Evolutionary conservation across 2,888 invertebrate species (phyloP).

Genomic region (Lycophotia porphyrea): DNA sequence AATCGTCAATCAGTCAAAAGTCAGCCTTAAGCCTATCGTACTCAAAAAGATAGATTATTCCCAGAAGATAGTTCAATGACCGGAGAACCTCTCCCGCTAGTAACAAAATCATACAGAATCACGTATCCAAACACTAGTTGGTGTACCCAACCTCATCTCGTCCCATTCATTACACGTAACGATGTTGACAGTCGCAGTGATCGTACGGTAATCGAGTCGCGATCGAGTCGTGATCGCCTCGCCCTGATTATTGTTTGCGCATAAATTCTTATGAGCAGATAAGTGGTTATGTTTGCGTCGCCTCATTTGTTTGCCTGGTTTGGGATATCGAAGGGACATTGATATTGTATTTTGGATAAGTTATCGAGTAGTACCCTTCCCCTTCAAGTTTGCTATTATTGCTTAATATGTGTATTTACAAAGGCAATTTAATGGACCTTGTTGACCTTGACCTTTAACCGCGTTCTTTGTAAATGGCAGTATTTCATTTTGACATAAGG

Average conservation of each 20-base stretch:
- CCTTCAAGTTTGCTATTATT: constrained; percentile 4
- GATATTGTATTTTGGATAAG: constrained; percentile 13
- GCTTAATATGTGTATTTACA: neutral
- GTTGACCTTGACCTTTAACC: too few relatives aligned
- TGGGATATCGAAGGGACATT: constrained; percentile 8
- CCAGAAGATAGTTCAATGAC: constrained; percentile 21
- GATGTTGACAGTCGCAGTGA: constrained; percentile 51
- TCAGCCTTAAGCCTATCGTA: too few relatives aligned
- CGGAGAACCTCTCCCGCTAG: neutral
- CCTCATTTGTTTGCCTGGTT: constrained; percentile 33
- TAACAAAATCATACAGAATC: constrained; percentile 22
- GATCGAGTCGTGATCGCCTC: constrained; percentile 42
- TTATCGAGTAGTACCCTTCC: constrained; percentile 1
- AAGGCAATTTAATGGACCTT: too few relatives aligned
- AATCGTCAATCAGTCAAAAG: neutral
- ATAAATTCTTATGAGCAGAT: constrained; percentile 56
- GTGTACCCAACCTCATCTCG: constrained; percentile 7
- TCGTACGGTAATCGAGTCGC: constrained; percentile 53
- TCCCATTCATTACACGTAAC: constrained; percentile 52
- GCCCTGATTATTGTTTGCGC: constrained; percentile 57
- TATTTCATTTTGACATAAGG: neutral
- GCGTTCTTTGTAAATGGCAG: neutral
- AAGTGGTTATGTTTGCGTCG: constrained; percentile 52
- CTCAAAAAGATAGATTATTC: neutral
- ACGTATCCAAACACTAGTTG: constrained; percentile 40